A percentile compares a stretch with the other conserved stretches of the same genome.
These are phyloP conservation scores for Barypeithes pellucidus DNA, from an alignment of 2,888 invertebrate species.

Conservation along the genomic window DNA sequence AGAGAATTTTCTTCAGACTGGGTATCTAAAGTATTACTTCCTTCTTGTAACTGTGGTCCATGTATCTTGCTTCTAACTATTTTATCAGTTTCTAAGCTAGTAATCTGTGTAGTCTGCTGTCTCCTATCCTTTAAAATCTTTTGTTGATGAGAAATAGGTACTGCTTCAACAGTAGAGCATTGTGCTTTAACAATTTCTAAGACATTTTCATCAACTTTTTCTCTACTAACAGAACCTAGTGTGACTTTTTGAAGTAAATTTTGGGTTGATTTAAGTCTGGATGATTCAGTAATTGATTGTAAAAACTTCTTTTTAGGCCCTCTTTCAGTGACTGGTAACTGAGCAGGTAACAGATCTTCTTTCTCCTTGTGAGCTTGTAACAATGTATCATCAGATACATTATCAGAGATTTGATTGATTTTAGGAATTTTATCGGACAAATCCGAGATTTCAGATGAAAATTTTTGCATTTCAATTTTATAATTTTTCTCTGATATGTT, in stretches of 20 bases:
- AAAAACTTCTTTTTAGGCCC: background rate
- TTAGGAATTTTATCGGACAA: background rate
- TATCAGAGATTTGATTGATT: background rate
- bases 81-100: background rate
- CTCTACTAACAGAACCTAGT: background rate
- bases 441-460: background rate
- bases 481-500: background rate
- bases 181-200: background rate
- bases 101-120: background rate
- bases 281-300: background rate
- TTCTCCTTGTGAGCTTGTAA: background rate
- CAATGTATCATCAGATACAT: background rate
- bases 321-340: background rate
- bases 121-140: background rate
- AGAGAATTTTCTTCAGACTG: slow-evolving; percentile 24
- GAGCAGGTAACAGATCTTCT: background rate
- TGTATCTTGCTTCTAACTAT: background rate
- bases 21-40: background rate
- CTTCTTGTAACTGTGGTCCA: background rate
- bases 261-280: background rate
- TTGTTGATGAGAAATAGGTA: background rate
- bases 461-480: background rate
- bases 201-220: background rate
- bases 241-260: background rate
- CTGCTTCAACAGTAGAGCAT: background rate